Evolutionary conservation across 2,113 vertebrate species (phyloP).

Genomic region (Melanocharis versteri): DNA sequence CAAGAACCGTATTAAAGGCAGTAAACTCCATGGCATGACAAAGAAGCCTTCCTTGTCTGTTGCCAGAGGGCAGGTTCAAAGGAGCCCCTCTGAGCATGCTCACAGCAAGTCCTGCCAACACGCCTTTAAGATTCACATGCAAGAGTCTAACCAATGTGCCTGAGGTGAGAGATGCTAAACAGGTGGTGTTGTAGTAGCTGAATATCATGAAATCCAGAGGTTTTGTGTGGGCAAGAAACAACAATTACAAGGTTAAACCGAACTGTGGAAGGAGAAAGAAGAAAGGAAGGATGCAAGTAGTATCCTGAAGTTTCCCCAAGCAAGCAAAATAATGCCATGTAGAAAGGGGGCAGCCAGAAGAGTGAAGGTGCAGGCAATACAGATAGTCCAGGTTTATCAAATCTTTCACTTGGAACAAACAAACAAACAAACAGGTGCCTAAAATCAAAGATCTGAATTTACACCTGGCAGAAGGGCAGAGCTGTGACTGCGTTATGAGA

Average conservation of each 20-base stretch:
- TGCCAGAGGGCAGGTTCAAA: neutral
- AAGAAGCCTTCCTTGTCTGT: neutral
- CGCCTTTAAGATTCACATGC: neutral
- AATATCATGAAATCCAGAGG: neutral
- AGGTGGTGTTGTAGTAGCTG: neutral
- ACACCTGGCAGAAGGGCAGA: neutral
- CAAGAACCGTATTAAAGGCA: slow-evolving; percentile 45
- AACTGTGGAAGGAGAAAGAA: neutral
- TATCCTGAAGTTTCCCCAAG: neutral
- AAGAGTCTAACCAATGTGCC: neutral
- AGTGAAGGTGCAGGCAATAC: neutral
- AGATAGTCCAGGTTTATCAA: neutral
- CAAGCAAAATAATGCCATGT: neutral
- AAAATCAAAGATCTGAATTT: neutral
- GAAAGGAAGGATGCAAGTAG: neutral
- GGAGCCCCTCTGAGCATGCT: neutral
- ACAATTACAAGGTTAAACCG: neutral
- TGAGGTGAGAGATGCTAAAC: neutral
- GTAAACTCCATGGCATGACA: neutral
- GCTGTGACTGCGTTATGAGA: neutral
- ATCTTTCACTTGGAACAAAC: neutral
- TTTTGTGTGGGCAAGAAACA: neutral
- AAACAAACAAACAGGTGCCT: neutral
- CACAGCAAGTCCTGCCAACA: neutral
- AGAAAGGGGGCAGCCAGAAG: neutral